Evolutionary conservation across 2,797 vertebrate species (phyloP).

Genomic region (Echiichthys vipera): DNA sequence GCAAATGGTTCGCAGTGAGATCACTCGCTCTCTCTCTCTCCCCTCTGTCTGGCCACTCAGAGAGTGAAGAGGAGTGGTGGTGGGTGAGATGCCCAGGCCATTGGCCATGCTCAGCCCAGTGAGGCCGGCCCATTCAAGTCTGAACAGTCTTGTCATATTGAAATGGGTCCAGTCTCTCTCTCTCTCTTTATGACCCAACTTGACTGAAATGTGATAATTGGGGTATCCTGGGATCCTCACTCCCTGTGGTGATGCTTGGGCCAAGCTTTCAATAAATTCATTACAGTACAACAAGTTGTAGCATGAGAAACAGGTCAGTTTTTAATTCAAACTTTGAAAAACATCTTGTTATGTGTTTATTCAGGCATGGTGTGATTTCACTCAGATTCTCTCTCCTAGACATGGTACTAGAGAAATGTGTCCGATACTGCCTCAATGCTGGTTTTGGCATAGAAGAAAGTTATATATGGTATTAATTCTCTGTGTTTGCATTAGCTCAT

Average conservation of each 20-base stretch:
- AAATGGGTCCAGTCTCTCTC: conserved; percentile 66
- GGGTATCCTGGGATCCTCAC: conserved; percentile 56
- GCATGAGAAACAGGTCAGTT: conserved; percentile 64
- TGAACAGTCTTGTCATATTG: conserved; percentile 49
- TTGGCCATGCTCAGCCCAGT: conserved; percentile 50
- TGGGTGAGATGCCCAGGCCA: conserved; percentile 38
- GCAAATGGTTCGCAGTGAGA: neutral
- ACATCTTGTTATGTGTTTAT: conserved; percentile 21
- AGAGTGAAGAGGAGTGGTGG: conserved; percentile 38
- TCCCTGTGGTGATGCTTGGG: conserved; percentile 61
- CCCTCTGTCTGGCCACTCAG: conserved; percentile 25
- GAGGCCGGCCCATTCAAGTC: conserved; percentile 56
- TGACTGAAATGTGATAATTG: conserved; percentile 77
- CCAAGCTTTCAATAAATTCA: conserved; percentile 54
- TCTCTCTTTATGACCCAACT: conserved; percentile 70
- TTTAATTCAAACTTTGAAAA: conserved; percentile 39
- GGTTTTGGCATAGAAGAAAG: too few relatives aligned
- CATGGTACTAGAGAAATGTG: neutral
- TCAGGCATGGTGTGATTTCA: conserved; percentile 9
- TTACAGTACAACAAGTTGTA: conserved; percentile 49
- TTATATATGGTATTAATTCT: too few relatives aligned
- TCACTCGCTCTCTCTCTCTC: conserved; percentile 13
- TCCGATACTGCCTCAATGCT: too few relatives aligned
- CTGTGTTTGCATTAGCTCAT: too few relatives aligned
- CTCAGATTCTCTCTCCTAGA: neutral